Conservation (phyloP, 1,140 invertebrate genomes). For the Stegodyphus dumicola region DNA sequence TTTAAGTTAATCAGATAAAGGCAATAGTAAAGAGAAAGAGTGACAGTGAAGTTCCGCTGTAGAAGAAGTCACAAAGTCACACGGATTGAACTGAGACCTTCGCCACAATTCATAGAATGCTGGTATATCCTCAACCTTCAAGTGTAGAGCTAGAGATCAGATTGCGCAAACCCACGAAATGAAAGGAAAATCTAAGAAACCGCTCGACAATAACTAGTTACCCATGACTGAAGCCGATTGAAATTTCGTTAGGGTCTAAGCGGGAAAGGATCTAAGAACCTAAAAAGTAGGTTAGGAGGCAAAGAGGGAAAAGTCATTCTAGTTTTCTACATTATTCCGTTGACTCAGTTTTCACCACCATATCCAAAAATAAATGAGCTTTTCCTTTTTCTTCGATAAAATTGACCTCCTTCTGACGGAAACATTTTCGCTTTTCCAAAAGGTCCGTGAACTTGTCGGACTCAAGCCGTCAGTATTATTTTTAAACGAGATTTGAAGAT, state of each 20-base stretch:
- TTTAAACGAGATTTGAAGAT: not conserved
- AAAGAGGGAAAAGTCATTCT: constrained; percentile 48
- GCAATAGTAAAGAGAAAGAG: no score
- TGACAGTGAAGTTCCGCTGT: no score
- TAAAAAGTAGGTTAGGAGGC: constrained; percentile 51
- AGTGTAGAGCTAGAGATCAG: not conserved
- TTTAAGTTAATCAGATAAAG: no score
- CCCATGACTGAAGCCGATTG: constrained; percentile 39
- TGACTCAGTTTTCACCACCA: constrained; percentile 47
- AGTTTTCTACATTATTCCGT: constrained; percentile 30
- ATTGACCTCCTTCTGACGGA: constrained; percentile 43
- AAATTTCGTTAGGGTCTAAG: constrained; percentile 44
- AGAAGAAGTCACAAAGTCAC: no score
- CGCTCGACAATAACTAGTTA: constrained; percentile 3
- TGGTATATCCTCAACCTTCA: not conserved
- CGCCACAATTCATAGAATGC: no score
- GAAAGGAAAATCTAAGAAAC: constrained; percentile 27
- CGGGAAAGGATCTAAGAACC: constrained; percentile 14
- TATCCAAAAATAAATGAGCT: constrained; percentile 42
- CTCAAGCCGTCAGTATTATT: constrained; percentile 15
- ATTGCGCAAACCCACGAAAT: not conserved
- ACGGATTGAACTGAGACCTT: no score
- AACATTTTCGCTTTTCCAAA: constrained; percentile 23
- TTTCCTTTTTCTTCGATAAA: constrained; percentile 52
- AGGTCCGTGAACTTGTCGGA: constrained; percentile 54